Base-by-base conservation (phyloP, 2,113 vertebrate genomes). In the Hippocampus abdominalis region DNA sequence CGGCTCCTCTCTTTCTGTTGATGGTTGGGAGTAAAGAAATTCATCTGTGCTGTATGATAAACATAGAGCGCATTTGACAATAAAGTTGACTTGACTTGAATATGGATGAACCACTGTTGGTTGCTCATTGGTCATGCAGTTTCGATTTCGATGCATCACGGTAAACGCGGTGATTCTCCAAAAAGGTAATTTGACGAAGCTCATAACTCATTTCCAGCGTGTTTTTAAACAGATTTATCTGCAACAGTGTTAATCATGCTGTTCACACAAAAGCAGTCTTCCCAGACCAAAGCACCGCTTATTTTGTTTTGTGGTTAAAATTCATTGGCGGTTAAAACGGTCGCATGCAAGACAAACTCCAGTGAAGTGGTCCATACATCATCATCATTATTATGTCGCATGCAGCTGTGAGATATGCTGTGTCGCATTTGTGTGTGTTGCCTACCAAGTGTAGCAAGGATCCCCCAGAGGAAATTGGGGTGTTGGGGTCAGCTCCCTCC, bases 361-460 rank as follows among this genome's bases (percentile, higher is more conserved):
- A 67, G 20, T 9, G 20, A 44, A 6, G 42, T 29, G 25, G 1
- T 56, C 64, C 44, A 1, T 23, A 42, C 36, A 12, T n/a, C 36
- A 44, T 64, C 62, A 46, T 25, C 21, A 25, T 64, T 18, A 54
- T 25, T 9, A 72, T 32, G 11, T 64, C 11, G 2, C 1, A 15
- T 23, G 42, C 13, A 10, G n/a, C 1, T 69, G 36, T 66, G 10
- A 66, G 25, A 64, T 16, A 44, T 27, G 25, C 39, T 1, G 49
- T 25, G 18, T 48, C 27, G n/a, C 32, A 1, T 66, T 9, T 61
- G 42, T 25, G 16, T 63, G 54, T 73, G 23, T 67, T 15, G 77
- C 94, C 94, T 92, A 98, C 96, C 95, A 98, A 89, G 83, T 98
- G 96, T 40, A 98, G 93, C 84, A 98, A 86, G 44, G 94, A 95